Base-by-base conservation (phyloP, 92 coral and sea anemone genomes). In the Umimayanthus kanabou region DNA sequence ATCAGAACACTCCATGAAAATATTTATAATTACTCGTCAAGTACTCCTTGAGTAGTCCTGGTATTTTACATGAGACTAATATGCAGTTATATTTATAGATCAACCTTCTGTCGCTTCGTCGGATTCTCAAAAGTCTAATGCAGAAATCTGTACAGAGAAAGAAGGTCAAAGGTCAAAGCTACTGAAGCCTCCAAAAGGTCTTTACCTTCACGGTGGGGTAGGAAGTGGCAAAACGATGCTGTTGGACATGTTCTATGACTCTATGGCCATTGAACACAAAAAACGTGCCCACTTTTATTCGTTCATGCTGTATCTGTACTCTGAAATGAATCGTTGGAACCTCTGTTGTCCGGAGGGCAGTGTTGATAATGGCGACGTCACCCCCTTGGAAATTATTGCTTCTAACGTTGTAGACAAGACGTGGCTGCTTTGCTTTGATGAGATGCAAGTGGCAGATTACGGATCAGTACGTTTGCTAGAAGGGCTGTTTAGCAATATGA, bases 391-490 rank as follows among this genome's bases (percentile, higher is more conserved):
- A 55, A 71, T 82, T 30, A 88, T 94, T 81, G 95, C 97, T 26
- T 55, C 89, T 39, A 85, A 89, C 74, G 88, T 94, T 67, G 91
- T 91, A 8, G 88, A 87, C 5, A 93, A 90, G 86, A 90, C 92
- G 2, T 90, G 93, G 93, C 86, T 94, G 58, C 94, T 94, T 55
- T 94, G 97, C 58, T 94, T 94, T 90, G 95, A 94, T 61, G 97
- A 94, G 77, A 89, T 94, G 92, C 97, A 94, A 82, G 88, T 94
- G 67, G 92, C 97, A 65, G 97, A 94, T 90, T 94, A 92, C 79
- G 97, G 91, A 37, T 91, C 97, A 25, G 93, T 93, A 7, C 90
- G 97, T 20, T 85, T 94, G 29, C 69, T 94, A 53, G 97, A 94
- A 47, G 97, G 97, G 18, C 85, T 94, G 20, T 94, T 94, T 10